Conservation (phyloP, 2,888 invertebrate species). For the Melolontha melolontha region DNA sequence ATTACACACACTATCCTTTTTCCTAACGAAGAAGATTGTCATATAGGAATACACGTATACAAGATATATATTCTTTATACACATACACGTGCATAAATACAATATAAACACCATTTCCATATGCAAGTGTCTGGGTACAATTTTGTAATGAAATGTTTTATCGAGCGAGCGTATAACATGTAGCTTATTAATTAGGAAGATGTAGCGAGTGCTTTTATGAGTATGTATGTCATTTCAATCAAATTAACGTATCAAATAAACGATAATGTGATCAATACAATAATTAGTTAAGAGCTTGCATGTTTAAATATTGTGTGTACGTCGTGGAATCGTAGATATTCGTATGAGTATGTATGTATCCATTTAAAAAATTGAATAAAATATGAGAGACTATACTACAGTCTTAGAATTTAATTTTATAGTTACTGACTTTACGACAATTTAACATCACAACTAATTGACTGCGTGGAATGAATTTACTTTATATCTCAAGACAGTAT, state of each 20-base stretch:
- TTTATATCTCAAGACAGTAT: no score
- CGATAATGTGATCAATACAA: conserved; percentile 17
- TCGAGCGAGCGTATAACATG: conserved; percentile 9
- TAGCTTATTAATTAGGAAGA: conserved; percentile 31
- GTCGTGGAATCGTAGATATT: no score
- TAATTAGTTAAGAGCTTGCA: conserved; percentile 25
- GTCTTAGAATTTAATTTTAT: no score
- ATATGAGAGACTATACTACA: no score
- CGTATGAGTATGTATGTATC: no score
- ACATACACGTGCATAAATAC: conserved; percentile 7
- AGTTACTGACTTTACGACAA: no score
- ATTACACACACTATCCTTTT: background rate
- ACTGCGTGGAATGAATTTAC: no score
- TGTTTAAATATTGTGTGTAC: no score
- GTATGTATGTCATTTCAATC: conserved; percentile 22
- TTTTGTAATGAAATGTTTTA: conserved; percentile 31
- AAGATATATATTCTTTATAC: background rate
- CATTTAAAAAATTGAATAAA: no score
- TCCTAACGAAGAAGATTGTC: conserved; percentile 12
- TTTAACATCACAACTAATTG: no score
- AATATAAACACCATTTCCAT: conserved; percentile 6
- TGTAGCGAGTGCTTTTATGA: conserved; percentile 8
- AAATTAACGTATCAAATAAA: conserved; percentile 28
- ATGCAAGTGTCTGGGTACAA: background rate
- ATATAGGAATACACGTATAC: no score